Conservation (phyloP, 2,113 vertebrate species). For the Plestiodon gilberti region DNA sequence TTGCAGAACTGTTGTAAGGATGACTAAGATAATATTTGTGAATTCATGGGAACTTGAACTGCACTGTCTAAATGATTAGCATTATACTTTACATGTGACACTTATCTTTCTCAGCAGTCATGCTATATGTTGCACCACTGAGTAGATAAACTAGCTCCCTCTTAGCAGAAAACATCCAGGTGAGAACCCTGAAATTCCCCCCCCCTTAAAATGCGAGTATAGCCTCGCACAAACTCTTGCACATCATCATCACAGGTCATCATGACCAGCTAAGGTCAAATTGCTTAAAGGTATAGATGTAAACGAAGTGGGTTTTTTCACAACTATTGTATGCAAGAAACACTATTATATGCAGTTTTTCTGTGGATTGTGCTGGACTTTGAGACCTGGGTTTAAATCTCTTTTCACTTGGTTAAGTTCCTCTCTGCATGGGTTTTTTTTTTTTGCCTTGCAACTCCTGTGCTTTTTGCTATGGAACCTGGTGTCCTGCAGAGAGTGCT, state of each 20-base stretch:
- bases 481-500: neutral
- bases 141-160: slow-evolving; percentile 15
- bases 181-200: neutral
- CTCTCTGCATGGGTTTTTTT: neutral
- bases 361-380: neutral
- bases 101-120: slow-evolving; percentile 58
- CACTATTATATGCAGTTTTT: fast-evolving
- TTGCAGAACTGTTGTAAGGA: neutral
- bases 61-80: neutral
- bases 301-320: neutral
- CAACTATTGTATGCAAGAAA: no score
- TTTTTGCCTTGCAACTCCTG: neutral
- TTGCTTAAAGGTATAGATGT: neutral
- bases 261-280: fast-evolving
- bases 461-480: neutral
- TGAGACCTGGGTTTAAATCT: neutral
- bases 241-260: fast-evolving
- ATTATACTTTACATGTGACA: slow-evolving; percentile 52
- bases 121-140: slow-evolving; percentile 57
- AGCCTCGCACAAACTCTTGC: neutral
- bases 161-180: neutral
- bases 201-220: neutral
- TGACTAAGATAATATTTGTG: neutral
- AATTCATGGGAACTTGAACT: neutral
- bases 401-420: no score